Percentiles rank a stretch among this genome's conserved stretches.
Conservation (phyloP, 2,888 invertebrate species). For the Conops quadrifasciatus region DNA sequence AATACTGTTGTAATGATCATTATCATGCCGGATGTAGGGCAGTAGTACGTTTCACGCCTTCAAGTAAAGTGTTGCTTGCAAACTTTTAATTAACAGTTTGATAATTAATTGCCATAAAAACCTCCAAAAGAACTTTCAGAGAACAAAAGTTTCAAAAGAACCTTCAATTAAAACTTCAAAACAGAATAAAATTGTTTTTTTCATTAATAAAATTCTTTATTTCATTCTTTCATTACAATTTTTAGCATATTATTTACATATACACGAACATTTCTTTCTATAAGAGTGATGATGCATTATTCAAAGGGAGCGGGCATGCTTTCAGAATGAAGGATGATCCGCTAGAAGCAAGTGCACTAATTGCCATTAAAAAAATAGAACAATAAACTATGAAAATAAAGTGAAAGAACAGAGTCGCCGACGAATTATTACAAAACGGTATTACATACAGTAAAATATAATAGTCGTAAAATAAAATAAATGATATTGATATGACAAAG, state of each 20-base stretch:
- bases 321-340: not conserved
- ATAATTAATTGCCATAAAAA: too few relatives aligned
- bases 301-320: not conserved
- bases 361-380: not conserved
- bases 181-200: conserved; percentile 37
- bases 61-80: too few relatives aligned
- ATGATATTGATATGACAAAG: conserved; percentile 35
- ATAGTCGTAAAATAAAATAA: conserved; percentile 38
- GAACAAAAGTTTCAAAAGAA: too few relatives aligned
- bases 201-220: conserved; percentile 42
- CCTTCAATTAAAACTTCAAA: not conserved
- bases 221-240: conserved; percentile 38
- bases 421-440: conserved; percentile 30
- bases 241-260: conserved; percentile 52
- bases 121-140: too few relatives aligned
- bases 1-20: too few relatives aligned
- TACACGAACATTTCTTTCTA: conserved; percentile 45
- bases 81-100: too few relatives aligned
- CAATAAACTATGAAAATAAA: conserved; percentile 16
- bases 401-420: conserved; percentile 9
- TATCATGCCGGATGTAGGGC: too few relatives aligned
- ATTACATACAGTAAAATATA: conserved; percentile 31
- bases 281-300: conserved; percentile 6
- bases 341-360: not conserved
- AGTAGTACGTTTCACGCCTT: too few relatives aligned